phyloP scores from a whole-genome alignment of 92 coral and sea anemone species.

The Anthopleura xanthogrammica region DNA sequence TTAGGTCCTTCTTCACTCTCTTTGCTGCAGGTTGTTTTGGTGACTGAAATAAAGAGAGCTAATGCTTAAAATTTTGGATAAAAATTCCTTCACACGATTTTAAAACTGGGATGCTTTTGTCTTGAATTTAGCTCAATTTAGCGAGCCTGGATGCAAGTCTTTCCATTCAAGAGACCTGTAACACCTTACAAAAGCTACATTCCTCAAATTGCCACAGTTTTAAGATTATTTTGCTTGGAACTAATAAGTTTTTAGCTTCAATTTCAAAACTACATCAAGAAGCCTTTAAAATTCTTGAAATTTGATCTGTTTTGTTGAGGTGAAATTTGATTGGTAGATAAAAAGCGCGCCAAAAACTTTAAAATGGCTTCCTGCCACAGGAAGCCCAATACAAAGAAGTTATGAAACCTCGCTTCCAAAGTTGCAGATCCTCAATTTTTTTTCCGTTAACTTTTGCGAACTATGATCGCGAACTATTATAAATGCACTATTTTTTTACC shows the following conservation, averaged over 20 bases:
- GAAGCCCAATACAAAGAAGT: not conserved
- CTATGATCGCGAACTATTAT: no score
- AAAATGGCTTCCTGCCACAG: not conserved
- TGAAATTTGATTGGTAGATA: not conserved
- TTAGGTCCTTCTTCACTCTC: constrained; percentile 73
- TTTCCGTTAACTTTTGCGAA: no score
- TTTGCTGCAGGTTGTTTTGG: constrained; percentile 59
- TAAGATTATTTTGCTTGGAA: not conserved
- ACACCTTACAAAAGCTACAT: no score
- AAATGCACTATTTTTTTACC: constrained; percentile 28
- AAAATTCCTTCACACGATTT: no score
- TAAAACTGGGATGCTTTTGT: not conserved
- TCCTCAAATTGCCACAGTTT: not conserved
- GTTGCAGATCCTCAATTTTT: no score
- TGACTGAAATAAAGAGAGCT: constrained; percentile 2
- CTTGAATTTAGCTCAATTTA: no score
- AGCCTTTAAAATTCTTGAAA: not conserved
- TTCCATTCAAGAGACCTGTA: no score
- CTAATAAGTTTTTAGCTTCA: not conserved
- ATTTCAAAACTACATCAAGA: not conserved
- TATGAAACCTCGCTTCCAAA: no score
- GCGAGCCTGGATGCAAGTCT: no score
- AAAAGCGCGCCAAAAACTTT: not conserved
- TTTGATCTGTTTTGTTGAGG: not conserved
- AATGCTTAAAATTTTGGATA: not conserved